Base-by-base conservation (phyloP, 2,888 invertebrate genomes). In the Dendrolimus houi region DNA sequence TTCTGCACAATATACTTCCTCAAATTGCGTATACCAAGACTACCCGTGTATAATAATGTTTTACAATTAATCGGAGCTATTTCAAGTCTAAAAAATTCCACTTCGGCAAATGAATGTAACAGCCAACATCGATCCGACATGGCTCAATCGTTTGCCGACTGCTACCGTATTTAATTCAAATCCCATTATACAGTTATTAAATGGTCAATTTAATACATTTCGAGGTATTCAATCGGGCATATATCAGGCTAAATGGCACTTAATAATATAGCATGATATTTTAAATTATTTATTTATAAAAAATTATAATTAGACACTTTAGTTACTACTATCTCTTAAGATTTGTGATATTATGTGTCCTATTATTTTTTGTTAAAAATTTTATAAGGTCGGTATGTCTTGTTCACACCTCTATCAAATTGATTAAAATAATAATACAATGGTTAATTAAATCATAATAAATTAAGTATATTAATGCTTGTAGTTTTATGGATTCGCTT, bases 121-220 rank as follows among this genome's bases (percentile, higher is more conserved):
- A 62, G 67, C 67, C 64, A 62, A 60, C 60, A 53, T 29, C 14
- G 41, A 54, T 47, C 47, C 47, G 29, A 29, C 29, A 29, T 2
- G 29, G 47, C 47, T 47, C 10, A 47, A 47, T 47, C 66, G 63
- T 70, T 69, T 70, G 64, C 70, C 65, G 68, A 62, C 64, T 67
- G 73, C 74, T 71, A 72, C 75, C 58, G 69, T 68, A 60, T 62
- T 61, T 61, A 62, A 66, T 60, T 61, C 58, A 59, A 63, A 57
- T 58, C 66, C 60, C 65, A 66, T 70, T 65, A 68, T 70, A 59
- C 60, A 56, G 61, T 29, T 55, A 63, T 61, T 63, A 60, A 65
- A 64, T 60, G 59, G 59, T 62, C 53, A 58, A 67, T 72, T 74
- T 70, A 72, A 69, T 66, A 59, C 62, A 54, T 57, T 62, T 56